Evolutionary conservation across 2,888 invertebrate genomes (phyloP), one percentile per base, ranked within the genome.

Genomic region (Pollenia angustigena): DNA sequence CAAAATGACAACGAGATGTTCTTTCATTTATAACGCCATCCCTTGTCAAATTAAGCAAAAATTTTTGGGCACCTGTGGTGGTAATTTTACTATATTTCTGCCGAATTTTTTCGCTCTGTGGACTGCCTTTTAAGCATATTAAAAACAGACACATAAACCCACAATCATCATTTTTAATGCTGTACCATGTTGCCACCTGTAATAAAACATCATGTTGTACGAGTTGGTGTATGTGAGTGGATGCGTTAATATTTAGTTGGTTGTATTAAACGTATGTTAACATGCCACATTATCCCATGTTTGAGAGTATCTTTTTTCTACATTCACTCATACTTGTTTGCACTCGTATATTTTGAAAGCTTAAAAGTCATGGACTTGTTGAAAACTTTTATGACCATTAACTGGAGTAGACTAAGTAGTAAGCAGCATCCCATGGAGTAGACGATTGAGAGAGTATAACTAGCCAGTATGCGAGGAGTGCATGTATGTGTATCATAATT

Each of bases 301-400:
- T 58, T 42, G 18, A 23, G 18, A 40, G n/a, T 62, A 52, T 71
- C 0, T 23, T 18, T 23, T 52, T 62, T 52, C 11, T 42, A 14
- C 16, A 16, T 9, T 16, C 9, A 11, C 16, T 40, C 23, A 23
- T 12, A 66, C 44, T 32, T 32, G 32, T 32, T 32, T 32, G 32
- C 23, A 14, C 32, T 4, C 46, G 32, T 75, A 52, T 4, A 64
- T 23, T 54, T 40, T 18, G 23, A 81, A 81, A 76, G 75, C 81
- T 81, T 85, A 71, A 23, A 76, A 64, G 71, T 58, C 71, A 64
- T 18, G 81, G 81, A 85, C 66, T 85, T 71, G 66, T 68, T 85
- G 81, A 85, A 85, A 81, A 72, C 74, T 62, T 83, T 64, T n/a
- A 44, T 54, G 78, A 50, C 32, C 71, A 83, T 83, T 72, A 78